Evolutionary conservation across 2,888 invertebrate species (phyloP), one percentile per base, ranked within the genome.

Genomic region (Drosophila nr. perissopoda): DNA sequence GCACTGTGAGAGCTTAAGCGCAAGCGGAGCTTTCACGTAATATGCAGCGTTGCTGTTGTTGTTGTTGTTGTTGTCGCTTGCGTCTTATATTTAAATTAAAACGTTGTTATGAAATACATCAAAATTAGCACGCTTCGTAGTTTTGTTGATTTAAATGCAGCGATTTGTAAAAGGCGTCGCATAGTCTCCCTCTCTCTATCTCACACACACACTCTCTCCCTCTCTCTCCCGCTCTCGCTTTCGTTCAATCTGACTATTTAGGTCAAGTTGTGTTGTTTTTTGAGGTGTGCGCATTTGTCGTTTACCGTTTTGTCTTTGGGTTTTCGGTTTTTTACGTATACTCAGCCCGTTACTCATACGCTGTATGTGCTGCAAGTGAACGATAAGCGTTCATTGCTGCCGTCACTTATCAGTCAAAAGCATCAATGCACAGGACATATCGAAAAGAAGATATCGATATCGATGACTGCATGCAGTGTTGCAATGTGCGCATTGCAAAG

Each of bases 91-190:
- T 88, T 77, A 89, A 78, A 83, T 83, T 76, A 84, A 89, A 79
- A 73, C 71, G 58, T 33, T 79, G 88, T 88, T 88, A 88, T 88
- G 88, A 89, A 88, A 88, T 84, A 74, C 83, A 84, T 81, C 62
- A 81, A 88, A 88, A 86, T 89, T 88, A 88, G 89, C 89, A 89
- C 89, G 89, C 84, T 82, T 81, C 73, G 81, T 79, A 86, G 89
- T 75, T 89, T 89, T 89, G 83, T 80, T 84, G 72, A 81, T 89
- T 87, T 87, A 87, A 89, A 83, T 85, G 83, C 79, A 77, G 69
- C 79, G 65, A 81, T 77, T 85, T 86, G 82, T 86, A 66, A 69
- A 73, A 82, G 70, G 57, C 11, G 25, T 46, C 46, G 4, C 2
- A 27, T 16, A 8, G 46, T 51, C 53, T 33, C 61, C 25, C 29